Percentiles rank a stretch among this genome's conserved stretches.
Evolutionary conservation across 2,888 invertebrate genomes (phyloP).

Genomic region (Nasonia oneida): DNA sequence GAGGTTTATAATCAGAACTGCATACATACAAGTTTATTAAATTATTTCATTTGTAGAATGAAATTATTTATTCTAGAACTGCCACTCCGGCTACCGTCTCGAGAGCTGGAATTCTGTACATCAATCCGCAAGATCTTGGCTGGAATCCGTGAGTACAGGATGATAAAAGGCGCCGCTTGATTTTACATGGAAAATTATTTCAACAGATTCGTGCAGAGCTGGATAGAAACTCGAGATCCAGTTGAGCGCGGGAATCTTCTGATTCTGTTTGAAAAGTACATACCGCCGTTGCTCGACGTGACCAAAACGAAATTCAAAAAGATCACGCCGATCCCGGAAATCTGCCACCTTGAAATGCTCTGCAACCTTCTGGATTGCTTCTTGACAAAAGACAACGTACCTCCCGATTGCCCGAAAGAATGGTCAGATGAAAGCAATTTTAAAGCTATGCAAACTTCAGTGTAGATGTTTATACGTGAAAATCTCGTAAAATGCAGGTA

Average conservation of each 20-base stretch:
- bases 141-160: constrained; percentile 93
- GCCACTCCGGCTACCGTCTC: constrained; percentile 98
- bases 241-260: constrained; percentile 91
- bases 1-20: constrained; percentile 65
- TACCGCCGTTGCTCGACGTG: constrained; percentile 90
- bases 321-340: constrained; percentile 94
- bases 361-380: constrained; percentile 93
- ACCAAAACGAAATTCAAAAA: constrained; percentile 89
- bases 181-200: constrained; percentile 26
- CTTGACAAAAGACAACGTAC: constrained; percentile 89
- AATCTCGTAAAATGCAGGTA: constrained; percentile 81
- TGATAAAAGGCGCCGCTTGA: neutral
- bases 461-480: neutral
- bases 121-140: constrained; percentile 95
- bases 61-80: constrained; percentile 81
- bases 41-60: neutral
- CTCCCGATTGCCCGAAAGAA: constrained; percentile 94
- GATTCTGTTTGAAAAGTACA: constrained; percentile 95
- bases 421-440: constrained; percentile 80
- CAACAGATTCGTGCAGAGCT: constrained; percentile 90
- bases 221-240: constrained; percentile 89
- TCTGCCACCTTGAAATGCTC: constrained; percentile 93
- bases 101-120: constrained; percentile 95
- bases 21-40: neutral
- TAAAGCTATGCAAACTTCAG: neutral